Conservation (phyloP, 2,888 invertebrate species). For the Plutella xylostella region DNA sequence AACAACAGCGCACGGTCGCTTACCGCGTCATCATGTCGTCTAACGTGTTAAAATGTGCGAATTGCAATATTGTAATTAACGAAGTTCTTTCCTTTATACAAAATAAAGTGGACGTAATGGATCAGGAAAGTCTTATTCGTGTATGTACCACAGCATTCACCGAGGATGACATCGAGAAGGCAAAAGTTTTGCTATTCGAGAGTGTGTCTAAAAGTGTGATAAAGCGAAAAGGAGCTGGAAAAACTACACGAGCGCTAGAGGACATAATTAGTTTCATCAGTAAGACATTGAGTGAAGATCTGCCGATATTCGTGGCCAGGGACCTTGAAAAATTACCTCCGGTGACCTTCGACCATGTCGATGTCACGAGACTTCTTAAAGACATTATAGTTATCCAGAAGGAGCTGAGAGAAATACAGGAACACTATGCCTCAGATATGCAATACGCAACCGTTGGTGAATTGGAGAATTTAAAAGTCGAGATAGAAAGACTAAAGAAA, state of each 20-base stretch:
- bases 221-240: not conserved
- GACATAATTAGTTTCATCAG: conserved; percentile 2
- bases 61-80: conserved; percentile 10
- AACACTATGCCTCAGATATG: too few relatives aligned
- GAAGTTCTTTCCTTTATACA: conserved; percentile 9
- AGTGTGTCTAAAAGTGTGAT: not conserved
- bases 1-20: too few relatives aligned
- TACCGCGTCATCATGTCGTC: too few relatives aligned
- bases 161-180: conserved; percentile 5
- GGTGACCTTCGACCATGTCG: conserved; percentile 1
- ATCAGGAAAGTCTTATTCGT: conserved; percentile 5
- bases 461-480: too few relatives aligned
- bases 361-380: conserved; percentile 1
- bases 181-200: conserved; percentile 8
- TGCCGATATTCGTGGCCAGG: conserved; percentile 5
- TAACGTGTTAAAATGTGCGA: too few relatives aligned
- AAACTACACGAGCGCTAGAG: not conserved
- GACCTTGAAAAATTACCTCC: conserved; percentile 6
- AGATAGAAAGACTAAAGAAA: too few relatives aligned
- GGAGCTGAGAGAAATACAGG: too few relatives aligned
- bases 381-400: not conserved
- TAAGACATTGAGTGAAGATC: not conserved
- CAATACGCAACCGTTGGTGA: too few relatives aligned
- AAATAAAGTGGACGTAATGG: conserved; percentile 12
- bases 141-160: conserved; percentile 10